Conservation (phyloP, 1,140 invertebrate genomes). For the Formica exsecta region DNA sequence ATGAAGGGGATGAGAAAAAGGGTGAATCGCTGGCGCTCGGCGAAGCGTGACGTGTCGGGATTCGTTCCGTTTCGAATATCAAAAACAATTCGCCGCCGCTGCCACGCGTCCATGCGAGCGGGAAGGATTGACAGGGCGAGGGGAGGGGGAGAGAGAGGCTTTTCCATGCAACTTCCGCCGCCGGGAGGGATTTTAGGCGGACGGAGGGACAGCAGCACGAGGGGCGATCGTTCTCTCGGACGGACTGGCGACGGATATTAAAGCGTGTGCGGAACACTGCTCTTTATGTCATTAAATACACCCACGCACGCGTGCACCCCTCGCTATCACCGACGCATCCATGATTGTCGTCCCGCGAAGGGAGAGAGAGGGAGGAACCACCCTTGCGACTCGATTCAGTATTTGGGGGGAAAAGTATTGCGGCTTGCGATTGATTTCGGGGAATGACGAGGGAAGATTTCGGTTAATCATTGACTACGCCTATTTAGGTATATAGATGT, state of each 20-base stretch:
- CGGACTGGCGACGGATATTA: constrained; percentile 78
- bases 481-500: neutral
- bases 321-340: constrained; percentile 11
- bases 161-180: constrained; percentile 41
- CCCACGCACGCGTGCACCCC: constrained; percentile 24
- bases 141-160: neutral
- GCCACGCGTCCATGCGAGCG: constrained; percentile 61
- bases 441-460: constrained; percentile 28
- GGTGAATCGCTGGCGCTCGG: constrained; percentile 56
- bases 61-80: constrained; percentile 81
- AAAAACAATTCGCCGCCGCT: constrained; percentile 79
- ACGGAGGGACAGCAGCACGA: constrained; percentile 25
- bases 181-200: constrained; percentile 60
- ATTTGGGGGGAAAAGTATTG: constrained; percentile 58
- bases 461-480: constrained; percentile 50
- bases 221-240: constrained; percentile 45
- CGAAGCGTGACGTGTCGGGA: constrained; percentile 66
- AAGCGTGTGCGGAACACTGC: constrained; percentile 76
- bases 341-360: neutral
- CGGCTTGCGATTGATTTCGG: constrained; percentile 48
- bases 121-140: constrained; percentile 69
- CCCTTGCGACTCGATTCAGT: constrained; percentile 50
- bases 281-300: constrained; percentile 75
- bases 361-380: constrained; percentile 8
- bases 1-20: constrained; percentile 9